phyloP scores from a whole-genome alignment of 2,797 vertebrate genomes.

The Typhlichthys subterraneus region DNA sequence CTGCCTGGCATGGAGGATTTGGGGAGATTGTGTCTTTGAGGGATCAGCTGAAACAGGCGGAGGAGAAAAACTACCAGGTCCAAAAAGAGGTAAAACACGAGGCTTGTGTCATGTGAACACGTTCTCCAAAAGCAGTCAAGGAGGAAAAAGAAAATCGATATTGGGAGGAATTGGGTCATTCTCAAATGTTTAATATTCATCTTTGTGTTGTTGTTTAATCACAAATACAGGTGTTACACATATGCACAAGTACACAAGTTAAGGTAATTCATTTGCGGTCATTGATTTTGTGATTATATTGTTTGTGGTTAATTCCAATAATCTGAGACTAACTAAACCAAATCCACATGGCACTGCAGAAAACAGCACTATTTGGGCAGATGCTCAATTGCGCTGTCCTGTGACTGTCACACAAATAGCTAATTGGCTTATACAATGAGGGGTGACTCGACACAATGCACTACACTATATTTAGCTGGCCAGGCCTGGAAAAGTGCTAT shows the following conservation, averaged over 20 bases:
- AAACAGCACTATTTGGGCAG: not conserved
- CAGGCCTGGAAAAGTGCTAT: slow-evolving; percentile 1
- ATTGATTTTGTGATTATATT: too few species aligned
- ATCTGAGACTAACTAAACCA: too few species aligned
- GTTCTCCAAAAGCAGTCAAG: not conserved
- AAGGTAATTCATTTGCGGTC: too few species aligned
- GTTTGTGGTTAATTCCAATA: too few species aligned
- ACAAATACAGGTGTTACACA: too few species aligned
- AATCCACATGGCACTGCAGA: too few species aligned
- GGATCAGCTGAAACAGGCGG: slow-evolving; percentile 81
- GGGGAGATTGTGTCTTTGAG: slow-evolving; percentile 79
- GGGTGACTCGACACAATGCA: not conserved
- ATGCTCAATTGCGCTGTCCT: not conserved
- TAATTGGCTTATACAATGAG: slow-evolving; percentile 3
- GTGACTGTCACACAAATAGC: slow-evolving; percentile 11
- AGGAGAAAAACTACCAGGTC: slow-evolving; percentile 77
- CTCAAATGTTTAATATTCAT: too few species aligned
- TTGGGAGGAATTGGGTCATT: too few species aligned
- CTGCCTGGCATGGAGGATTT: slow-evolving; percentile 72
- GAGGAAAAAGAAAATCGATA: not conserved
- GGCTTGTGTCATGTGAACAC: not conserved
- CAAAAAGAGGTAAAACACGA: slow-evolving; percentile 74
- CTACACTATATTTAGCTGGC: not conserved
- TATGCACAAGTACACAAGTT: too few species aligned
- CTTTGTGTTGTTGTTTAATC: too few species aligned